Conservation (phyloP, 30 jellyfish, hydroid and myxozoan species). For the Sanderia malayensis region DNA sequence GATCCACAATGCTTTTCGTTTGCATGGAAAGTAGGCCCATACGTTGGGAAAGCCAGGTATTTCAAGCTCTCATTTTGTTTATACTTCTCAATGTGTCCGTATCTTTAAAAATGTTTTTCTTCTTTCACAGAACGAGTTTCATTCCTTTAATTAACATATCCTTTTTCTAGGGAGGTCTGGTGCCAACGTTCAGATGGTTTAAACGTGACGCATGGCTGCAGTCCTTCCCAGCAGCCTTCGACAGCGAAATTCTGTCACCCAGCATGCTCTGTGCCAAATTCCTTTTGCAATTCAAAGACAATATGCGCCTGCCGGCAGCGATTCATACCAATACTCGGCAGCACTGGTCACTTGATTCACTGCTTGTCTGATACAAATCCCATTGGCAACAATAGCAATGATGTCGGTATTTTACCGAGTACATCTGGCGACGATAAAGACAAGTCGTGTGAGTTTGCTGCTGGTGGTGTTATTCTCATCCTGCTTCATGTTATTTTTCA, state of each 20-base stretch:
- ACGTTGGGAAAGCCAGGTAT: constrained; percentile 30
- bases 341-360: constrained; percentile 45
- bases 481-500: no score
- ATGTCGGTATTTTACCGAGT: constrained; percentile 6
- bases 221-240: constrained; percentile 33
- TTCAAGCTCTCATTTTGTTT: background rate
- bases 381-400: constrained; percentile 14
- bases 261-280: constrained; percentile 38
- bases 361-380: constrained; percentile 45
- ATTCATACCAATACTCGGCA: constrained; percentile 36
- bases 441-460: constrained; percentile 46
- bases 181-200: constrained; percentile 63
- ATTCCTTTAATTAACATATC: no score
- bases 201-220: constrained; percentile 43
- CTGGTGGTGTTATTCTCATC: no score
- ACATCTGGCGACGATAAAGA: constrained; percentile 18
- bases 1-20: constrained; percentile 39
- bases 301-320: constrained; percentile 39
- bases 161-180: constrained; percentile 54
- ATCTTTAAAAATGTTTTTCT: no score
- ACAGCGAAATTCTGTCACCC: constrained; percentile 42
- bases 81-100: background rate
- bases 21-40: constrained; percentile 47
- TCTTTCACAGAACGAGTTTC: no score
- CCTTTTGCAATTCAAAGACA: constrained; percentile 34